Base-by-base conservation (phyloP, 2,797 vertebrate species). In the Bryconaethiops microstoma region DNA sequence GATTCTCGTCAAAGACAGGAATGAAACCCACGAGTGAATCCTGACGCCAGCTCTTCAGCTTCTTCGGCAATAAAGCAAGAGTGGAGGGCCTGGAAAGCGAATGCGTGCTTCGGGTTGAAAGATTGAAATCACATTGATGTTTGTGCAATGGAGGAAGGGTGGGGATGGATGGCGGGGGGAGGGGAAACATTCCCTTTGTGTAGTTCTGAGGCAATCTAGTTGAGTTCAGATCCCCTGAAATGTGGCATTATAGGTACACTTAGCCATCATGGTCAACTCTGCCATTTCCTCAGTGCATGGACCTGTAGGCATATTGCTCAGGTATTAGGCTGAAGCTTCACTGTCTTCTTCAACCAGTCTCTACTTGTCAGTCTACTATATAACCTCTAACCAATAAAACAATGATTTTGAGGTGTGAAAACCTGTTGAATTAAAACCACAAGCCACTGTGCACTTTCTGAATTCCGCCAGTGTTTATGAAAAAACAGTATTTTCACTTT, bases 1-100 rank as follows among this genome's bases (percentile, higher is more conserved):
- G 72, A 78, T 67, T 74, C 29, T 52, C 52, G 62, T 81, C 79
- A 83, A 81, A 76, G 84, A 81, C 73, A 39, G 76, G 35, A 72
- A 79, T 62, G 60, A 62, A 74, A 77, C 64, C 40, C 42, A 45
- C 13, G 2, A 79, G 77, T 59, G 16, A 73, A 57, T 45, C 21
- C 67, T 42, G 77, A 62, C 64, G n/a, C 40, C 1, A 65, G 62
- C 64, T 59, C 77, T 76, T 71, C 54, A 80, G 78, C 65, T 74
- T 17, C 23, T 9, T 76, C 45, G 17, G 35, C 64, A 67, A 67
- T 42, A 42, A 42, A 76, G 45, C 69, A n/a, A 59, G n/a, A 67
- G 48, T 63, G 54, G 45, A 77, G 42, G 45, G 23, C 39, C 55
- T 9, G 23, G 39, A 60, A 40, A 74, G 62, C 19, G 45, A 70